These are phyloP conservation scores for Drosophila ezoana DNA, from an alignment of 2,888 invertebrate genomes.

Conservation along the genomic window DNA sequence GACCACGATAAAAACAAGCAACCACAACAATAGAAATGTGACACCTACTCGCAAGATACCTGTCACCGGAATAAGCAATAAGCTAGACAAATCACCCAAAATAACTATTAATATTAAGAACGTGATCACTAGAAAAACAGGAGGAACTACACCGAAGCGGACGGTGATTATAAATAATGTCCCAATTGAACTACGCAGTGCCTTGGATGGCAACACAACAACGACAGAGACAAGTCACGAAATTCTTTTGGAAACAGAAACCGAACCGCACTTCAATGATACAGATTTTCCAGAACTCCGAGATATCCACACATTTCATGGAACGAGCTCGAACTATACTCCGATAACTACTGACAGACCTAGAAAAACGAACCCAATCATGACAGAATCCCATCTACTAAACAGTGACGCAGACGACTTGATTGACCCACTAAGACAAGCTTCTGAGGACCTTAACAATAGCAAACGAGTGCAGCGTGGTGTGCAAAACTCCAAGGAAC, in stretches of 20 bases:
- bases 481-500: slow-evolving; percentile 6
- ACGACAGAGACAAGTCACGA: slow-evolving; percentile 15
- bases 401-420: background rate
- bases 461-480: slow-evolving; percentile 23
- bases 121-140: slow-evolving; percentile 53
- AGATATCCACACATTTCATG: background rate
- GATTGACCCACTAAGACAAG: slow-evolving; percentile 9
- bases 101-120: slow-evolving; percentile 59
- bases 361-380: background rate
- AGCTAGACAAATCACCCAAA: slow-evolving; percentile 79
- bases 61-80: slow-evolving; percentile 74
- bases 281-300: slow-evolving; percentile 16
- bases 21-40: slow-evolving; percentile 45
- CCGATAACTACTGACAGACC: background rate
- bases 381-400: background rate
- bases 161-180: slow-evolving; percentile 83
- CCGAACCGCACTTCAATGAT: slow-evolving; percentile 9
- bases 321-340: background rate
- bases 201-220: slow-evolving; percentile 35
- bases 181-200: slow-evolving; percentile 80
- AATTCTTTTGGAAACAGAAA: background rate
- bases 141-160: slow-evolving; percentile 64
- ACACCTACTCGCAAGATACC: slow-evolving; percentile 80
- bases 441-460: background rate
- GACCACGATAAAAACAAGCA: slow-evolving; percentile 55